Conservation (phyloP, 2,888 invertebrate species). For the Eupithecia centaureata region DNA sequence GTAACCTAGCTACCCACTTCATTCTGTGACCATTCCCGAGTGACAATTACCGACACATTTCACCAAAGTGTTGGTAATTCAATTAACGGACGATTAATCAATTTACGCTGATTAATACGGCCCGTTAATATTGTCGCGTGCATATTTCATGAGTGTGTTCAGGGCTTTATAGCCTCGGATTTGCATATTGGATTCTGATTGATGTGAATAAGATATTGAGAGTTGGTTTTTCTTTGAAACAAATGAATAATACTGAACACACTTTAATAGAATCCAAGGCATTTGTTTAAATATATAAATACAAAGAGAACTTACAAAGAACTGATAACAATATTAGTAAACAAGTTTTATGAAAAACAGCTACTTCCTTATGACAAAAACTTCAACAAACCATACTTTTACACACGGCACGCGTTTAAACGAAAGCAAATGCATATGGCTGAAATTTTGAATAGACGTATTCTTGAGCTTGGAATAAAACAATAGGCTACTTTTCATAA, state of each 20-base stretch:
- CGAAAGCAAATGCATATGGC: too few relatives aligned
- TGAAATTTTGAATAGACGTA: too few relatives aligned
- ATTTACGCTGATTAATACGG: slow-evolving; percentile 36
- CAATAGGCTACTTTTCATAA: too few relatives aligned
- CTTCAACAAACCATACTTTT: too few relatives aligned
- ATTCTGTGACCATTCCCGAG: slow-evolving; percentile 37
- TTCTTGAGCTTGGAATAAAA: too few relatives aligned
- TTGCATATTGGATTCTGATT: slow-evolving; percentile 11
- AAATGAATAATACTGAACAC: not conserved
- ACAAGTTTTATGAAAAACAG: too few relatives aligned
- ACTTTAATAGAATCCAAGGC: not conserved
- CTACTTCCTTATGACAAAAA: not conserved
- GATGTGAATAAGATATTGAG: not conserved
- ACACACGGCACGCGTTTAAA: too few relatives aligned
- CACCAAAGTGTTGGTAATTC: slow-evolving; percentile 44
- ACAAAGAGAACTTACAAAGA: not conserved
- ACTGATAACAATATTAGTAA: not conserved
- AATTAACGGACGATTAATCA: slow-evolving; percentile 49
- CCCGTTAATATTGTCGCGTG: slow-evolving; percentile 32
- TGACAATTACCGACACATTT: slow-evolving; percentile 61
- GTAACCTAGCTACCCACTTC: slow-evolving; percentile 11
- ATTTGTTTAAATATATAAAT: not conserved
- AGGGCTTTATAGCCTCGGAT: slow-evolving; percentile 16
- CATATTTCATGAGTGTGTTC: slow-evolving; percentile 47
- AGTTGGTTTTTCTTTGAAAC: not conserved